Percentiles rank a stretch among this genome's conserved stretches.
phyloP scores from a whole-genome alignment of 2,797 vertebrate genomes.

The Columba guinea region DNA sequence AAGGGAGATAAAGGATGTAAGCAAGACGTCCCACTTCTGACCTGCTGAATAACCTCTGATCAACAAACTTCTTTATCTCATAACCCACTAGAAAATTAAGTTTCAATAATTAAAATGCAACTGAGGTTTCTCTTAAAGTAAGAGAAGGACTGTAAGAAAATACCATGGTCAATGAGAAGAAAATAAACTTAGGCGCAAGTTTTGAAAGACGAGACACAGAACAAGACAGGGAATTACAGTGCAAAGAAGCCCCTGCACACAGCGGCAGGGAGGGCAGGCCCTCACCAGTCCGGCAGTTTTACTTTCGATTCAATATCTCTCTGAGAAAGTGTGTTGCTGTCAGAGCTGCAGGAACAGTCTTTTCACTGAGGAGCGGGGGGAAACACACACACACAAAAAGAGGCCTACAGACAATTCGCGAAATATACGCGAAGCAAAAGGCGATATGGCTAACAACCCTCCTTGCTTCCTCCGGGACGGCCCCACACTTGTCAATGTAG shows the following conservation, averaged over 20 bases:
- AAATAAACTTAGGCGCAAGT: background rate
- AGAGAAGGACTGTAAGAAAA: background rate
- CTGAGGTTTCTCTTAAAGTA: background rate
- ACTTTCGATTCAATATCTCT: constrained; percentile 9
- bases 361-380: background rate
- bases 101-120: background rate
- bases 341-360: background rate
- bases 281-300: background rate
- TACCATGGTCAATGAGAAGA: rapidly evolving
- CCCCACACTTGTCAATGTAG: background rate
- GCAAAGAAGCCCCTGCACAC: background rate
- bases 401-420: background rate
- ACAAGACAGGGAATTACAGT: rapidly evolving
- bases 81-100: background rate
- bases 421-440: rapidly evolving
- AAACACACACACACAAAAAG: background rate
- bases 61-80: background rate
- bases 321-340: background rate
- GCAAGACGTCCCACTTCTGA: background rate
- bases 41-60: background rate
- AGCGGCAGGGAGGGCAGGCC: background rate
- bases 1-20: rapidly evolving
- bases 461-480: background rate
- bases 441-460: background rate
- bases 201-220: background rate